A percentile compares a stretch with the other conserved stretches of the same genome.
These are phyloP conservation scores for Eulacestoma nigropectus DNA, from an alignment of 2,113 vertebrate species.

Conservation along the genomic window DNA sequence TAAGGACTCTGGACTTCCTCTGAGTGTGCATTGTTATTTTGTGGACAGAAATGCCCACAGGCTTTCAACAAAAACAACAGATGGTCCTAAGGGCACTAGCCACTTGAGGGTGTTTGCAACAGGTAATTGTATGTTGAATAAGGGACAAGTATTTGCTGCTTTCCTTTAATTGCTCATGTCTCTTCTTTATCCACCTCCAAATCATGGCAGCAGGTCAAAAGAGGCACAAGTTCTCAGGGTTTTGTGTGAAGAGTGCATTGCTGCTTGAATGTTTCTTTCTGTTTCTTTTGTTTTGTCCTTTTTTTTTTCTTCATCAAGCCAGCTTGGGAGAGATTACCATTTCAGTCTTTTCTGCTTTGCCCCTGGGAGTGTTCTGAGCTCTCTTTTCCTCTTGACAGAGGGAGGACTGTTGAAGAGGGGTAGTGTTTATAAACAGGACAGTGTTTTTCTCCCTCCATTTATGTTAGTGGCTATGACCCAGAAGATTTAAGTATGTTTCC, in stretches of 20 bases:
- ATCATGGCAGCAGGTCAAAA: neutral
- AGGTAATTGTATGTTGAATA: neutral
- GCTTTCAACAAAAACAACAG: neutral
- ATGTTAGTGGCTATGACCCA: neutral
- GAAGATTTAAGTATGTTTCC: neutral
- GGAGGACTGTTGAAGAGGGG: neutral
- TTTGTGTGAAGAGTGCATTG: neutral
- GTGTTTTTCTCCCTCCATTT: neutral
- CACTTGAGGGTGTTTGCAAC: neutral
- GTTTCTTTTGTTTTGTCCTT: neutral
- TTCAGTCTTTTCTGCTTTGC: neutral
- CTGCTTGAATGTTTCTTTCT: neutral
- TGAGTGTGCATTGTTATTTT: neutral
- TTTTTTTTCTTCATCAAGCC: neutral
- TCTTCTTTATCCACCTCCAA: neutral
- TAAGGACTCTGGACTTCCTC: neutral
- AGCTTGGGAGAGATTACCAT: neutral
- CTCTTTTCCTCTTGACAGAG: neutral
- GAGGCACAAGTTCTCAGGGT: neutral
- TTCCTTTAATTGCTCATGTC: neutral
- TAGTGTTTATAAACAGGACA: neutral
- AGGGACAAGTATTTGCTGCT: neutral
- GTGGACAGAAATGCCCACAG: neutral
- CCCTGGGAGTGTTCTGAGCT: neutral
- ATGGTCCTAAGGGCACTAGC: neutral